Conservation (phyloP, 2,113 vertebrate genomes). For the Verasper variegatus region DNA sequence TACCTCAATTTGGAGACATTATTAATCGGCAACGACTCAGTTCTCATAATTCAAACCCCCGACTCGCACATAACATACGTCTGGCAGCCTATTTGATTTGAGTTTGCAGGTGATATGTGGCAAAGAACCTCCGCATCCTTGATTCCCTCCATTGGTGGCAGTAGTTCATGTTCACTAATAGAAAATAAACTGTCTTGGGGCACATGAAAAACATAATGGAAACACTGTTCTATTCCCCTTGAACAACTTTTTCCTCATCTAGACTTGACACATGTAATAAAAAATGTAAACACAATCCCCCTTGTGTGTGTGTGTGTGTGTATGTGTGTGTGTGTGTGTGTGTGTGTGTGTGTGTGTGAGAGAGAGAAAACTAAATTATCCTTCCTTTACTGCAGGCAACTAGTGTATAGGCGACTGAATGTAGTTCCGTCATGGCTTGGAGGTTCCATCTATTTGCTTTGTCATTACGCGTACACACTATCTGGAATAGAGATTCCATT, state of each 20-base stretch:
- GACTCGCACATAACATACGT: slow-evolving; percentile 22
- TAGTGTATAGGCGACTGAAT: slow-evolving; percentile 43
- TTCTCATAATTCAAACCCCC: slow-evolving; percentile 21
- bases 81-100: slow-evolving; percentile 43
- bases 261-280: slow-evolving; percentile 59
- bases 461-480: slow-evolving; percentile 48
- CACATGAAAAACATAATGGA: slow-evolving; percentile 70
- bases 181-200: slow-evolving; percentile 70
- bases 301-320: slow-evolving; percentile 19
- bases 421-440: slow-evolving; percentile 59
- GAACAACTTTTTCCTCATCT: slow-evolving; percentile 69
- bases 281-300: slow-evolving; percentile 67
- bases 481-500: slow-evolving; percentile 38
- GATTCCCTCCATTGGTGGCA: slow-evolving; percentile 43
- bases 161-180: slow-evolving; percentile 62
- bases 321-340: slow-evolving; percentile 39
- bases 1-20: not conserved
- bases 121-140: slow-evolving; percentile 5
- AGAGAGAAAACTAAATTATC: slow-evolving; percentile 41
- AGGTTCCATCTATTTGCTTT: slow-evolving; percentile 58
- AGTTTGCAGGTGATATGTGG: slow-evolving; percentile 44
- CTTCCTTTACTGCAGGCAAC: slow-evolving; percentile 53
- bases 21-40: not conserved
- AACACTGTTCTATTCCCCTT: slow-evolving; percentile 52
- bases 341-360: slow-evolving; percentile 31